These are phyloP conservation scores for Choloepus didactylus DNA, from an alignment of 2,797 vertebrate species.

Conservation along the genomic window DNA sequence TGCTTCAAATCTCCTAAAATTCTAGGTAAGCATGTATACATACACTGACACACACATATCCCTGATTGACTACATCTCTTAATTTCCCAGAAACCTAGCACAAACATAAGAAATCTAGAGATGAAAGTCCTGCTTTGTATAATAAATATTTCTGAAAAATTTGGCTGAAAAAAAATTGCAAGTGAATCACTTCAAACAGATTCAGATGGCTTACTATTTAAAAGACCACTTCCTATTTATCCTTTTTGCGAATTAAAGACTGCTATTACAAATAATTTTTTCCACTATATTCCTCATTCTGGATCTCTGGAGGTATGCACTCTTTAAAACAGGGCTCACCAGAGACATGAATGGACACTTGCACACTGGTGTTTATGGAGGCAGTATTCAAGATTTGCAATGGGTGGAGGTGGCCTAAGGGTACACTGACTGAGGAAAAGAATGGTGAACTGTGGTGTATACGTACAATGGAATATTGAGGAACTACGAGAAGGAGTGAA, in stretches of 20 bases:
- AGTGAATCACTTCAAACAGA: constrained; percentile 24
- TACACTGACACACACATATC: not conserved
- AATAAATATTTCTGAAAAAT: constrained; percentile 58
- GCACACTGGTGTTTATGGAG: too few species aligned
- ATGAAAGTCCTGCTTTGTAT: constrained; percentile 46
- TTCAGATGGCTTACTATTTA: constrained; percentile 15
- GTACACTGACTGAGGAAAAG: too few species aligned
- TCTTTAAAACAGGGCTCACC: constrained; percentile 9
- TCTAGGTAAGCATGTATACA: not conserved
- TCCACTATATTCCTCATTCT: not conserved
- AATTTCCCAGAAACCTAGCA: constrained; percentile 37
- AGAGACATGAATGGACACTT: too few species aligned
- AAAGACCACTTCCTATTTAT: constrained; percentile 38
- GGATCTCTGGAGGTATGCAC: not conserved
- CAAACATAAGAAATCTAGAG: constrained; percentile 50
- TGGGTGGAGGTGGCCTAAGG: too few species aligned
- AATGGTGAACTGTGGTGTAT: too few species aligned
- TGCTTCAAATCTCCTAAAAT: constrained; percentile 42
- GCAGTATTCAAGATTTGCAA: too few species aligned
- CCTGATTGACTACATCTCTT: not conserved
- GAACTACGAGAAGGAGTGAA: too few species aligned
- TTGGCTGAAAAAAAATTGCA: constrained; percentile 25
- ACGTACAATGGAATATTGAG: too few species aligned
- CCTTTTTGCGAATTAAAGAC: not conserved
- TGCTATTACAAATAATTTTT: constrained; percentile 44